Evolutionary conservation across 2,888 invertebrate species (phyloP).

Genomic region (Geotrupes spiniger): DNA sequence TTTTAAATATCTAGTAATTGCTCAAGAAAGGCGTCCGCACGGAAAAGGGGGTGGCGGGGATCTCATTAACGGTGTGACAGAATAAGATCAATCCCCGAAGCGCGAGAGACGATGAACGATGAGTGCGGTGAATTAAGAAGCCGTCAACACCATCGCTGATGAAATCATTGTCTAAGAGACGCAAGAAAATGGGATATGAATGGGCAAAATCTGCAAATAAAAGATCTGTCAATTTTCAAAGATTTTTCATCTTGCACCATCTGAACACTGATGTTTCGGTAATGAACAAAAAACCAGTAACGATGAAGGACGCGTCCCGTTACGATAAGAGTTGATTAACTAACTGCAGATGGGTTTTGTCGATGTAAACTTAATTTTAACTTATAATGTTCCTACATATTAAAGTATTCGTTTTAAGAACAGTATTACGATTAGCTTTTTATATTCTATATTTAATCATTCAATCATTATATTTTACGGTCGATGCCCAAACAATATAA

Average conservation of each 20-base stretch:
- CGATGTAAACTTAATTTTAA: too few species aligned
- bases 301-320: slow-evolving; percentile 44
- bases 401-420: too few species aligned
- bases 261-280: slow-evolving; percentile 48
- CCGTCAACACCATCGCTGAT: slow-evolving; percentile 43
- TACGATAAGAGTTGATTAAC: slow-evolving; percentile 47
- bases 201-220: slow-evolving; percentile 51
- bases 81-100: slow-evolving; percentile 40
- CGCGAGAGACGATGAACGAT: slow-evolving; percentile 48
- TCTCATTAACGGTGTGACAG: slow-evolving; percentile 49
- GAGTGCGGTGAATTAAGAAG: slow-evolving; percentile 46
- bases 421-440: too few species aligned
- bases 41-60: slow-evolving; percentile 17
- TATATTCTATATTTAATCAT: too few species aligned
- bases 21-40: too few species aligned
- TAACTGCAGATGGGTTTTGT: slow-evolving; percentile 41
- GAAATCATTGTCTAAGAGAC: slow-evolving; percentile 45
- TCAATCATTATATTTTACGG: too few species aligned
- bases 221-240: slow-evolving; percentile 50
- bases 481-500: too few species aligned
- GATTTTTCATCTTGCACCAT: slow-evolving; percentile 52
- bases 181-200: slow-evolving; percentile 51
- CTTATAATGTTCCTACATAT: too few species aligned
- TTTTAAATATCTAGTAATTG: too few species aligned
- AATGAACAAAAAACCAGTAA: slow-evolving; percentile 51